These are phyloP conservation scores for Ceriagrion tenellum DNA, from an alignment of 2,888 invertebrate species.

Conservation along the genomic window DNA sequence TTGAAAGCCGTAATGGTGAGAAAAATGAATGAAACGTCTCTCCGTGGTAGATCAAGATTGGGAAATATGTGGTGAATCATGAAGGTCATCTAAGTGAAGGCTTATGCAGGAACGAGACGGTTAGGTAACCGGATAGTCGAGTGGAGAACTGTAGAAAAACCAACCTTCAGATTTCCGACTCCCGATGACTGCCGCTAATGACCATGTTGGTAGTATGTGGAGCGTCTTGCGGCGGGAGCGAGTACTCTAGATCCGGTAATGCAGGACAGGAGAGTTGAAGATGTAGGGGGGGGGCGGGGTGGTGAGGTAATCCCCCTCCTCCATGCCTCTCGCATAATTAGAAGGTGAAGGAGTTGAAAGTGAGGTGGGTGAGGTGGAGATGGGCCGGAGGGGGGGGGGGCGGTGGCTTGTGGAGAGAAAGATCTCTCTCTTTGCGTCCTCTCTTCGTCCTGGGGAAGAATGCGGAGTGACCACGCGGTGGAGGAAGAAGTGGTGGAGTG, in stretches of 20 bases:
- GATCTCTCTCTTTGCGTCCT: neutral
- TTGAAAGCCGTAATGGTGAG: too few relatives aligned
- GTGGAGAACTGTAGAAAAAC: too few relatives aligned
- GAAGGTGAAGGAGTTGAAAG: neutral
- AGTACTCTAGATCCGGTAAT: neutral
- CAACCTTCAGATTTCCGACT: too few relatives aligned
- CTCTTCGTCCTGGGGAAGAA: conserved; percentile 8
- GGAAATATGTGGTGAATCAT: too few relatives aligned
- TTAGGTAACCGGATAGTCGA: too few relatives aligned
- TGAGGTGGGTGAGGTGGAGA: neutral
- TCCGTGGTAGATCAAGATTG: too few relatives aligned
- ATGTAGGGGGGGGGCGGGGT: neutral
- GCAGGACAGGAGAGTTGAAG: neutral
- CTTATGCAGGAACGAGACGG: too few relatives aligned
- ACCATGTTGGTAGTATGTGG: neutral
- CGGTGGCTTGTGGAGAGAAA: neutral
- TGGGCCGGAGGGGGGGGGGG: neutral
- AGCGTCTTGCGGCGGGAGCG: neutral
- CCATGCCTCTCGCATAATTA: neutral
- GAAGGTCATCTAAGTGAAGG: too few relatives aligned
- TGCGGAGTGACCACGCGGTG: conserved; percentile 5
- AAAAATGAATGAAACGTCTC: too few relatives aligned
- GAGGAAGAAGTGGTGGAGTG: neutral
- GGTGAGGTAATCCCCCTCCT: neutral
- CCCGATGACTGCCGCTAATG: too few relatives aligned